A percentile compares a stretch with the other conserved stretches of the same genome.
These are phyloP conservation scores for Lissonota sp. DNA, from an alignment of 2,888 invertebrate species.

Conservation along the genomic window DNA sequence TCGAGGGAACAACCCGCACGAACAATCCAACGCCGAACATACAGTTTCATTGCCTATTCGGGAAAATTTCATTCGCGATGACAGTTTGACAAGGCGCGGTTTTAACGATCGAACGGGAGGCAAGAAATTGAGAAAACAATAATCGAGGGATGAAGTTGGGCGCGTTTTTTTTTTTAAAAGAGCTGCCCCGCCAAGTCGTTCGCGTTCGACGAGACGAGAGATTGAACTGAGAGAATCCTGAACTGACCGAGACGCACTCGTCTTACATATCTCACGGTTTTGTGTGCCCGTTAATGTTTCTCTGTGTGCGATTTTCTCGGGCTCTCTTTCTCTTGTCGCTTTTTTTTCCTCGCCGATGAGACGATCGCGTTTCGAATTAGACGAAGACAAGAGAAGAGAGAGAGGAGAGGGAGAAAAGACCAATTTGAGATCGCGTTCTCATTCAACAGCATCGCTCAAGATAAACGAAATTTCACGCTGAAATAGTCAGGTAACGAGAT, in stretches of 20 bases:
- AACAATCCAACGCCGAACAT: too few relatives aligned
- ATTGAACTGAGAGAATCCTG: slow-evolving; percentile 63
- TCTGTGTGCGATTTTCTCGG: slow-evolving; percentile 50
- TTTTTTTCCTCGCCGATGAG: slow-evolving; percentile 58
- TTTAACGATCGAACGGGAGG: slow-evolving; percentile 12
- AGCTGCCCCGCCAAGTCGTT: slow-evolving; percentile 40
- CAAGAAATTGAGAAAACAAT: background rate
- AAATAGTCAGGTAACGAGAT: too few relatives aligned
- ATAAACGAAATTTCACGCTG: too few relatives aligned
- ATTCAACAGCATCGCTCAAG: too few relatives aligned
- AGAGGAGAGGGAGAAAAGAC: slow-evolving; percentile 16
- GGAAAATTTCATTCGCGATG: background rate
- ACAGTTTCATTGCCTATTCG: too few relatives aligned
- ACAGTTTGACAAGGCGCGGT: slow-evolving; percentile 9
- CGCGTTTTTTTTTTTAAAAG: slow-evolving; percentile 32
- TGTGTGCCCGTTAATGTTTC: slow-evolving; percentile 58
- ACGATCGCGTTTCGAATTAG: slow-evolving; percentile 61
- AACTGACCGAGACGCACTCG: slow-evolving; percentile 50
- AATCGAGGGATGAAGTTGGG: slow-evolving; percentile 1
- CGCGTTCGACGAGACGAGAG: slow-evolving; percentile 60
- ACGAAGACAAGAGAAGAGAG: slow-evolving; percentile 29
- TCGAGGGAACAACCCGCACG: too few relatives aligned
- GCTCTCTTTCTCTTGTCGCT: slow-evolving; percentile 41
- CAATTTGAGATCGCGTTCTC: slow-evolving; percentile 16
- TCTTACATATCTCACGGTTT: slow-evolving; percentile 31